phyloP scores from a whole-genome alignment of 2,797 vertebrate species.

The Sitta carolinensis region DNA sequence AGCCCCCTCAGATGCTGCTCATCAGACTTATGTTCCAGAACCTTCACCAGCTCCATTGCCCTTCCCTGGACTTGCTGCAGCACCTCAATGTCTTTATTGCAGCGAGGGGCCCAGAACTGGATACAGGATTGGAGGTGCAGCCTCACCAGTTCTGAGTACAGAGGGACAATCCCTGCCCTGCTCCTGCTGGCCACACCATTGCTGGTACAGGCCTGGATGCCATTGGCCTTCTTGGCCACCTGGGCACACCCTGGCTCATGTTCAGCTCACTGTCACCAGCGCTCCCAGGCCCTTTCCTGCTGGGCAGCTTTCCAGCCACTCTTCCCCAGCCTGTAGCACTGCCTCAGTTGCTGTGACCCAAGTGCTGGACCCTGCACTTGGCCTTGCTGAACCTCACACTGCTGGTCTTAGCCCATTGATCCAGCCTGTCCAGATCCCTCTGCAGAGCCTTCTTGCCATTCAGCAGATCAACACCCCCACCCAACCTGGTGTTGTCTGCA shows the following conservation, averaged over 20 bases:
- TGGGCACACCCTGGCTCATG: neutral
- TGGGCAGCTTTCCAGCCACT: neutral
- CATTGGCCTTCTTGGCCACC: neutral
- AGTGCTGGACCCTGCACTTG: fast-evolving
- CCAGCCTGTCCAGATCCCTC: neutral
- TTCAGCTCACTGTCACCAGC: fast-evolving
- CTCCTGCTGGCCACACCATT: neutral
- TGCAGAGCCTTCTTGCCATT: neutral
- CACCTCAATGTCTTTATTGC: neutral
- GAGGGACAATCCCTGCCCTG: neutral
- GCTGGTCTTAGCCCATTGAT: fast-evolving
- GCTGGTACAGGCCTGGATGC: fast-evolving
- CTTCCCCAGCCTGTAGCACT: fast-evolving
- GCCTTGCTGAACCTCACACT: neutral
- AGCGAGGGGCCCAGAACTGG: neutral
- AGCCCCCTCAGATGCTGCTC: neutral
- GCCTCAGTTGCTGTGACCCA: neutral
- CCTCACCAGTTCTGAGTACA: fast-evolving
- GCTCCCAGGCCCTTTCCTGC: neutral
- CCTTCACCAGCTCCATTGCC: neutral
- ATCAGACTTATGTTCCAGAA: neutral
- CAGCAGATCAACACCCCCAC: neutral
- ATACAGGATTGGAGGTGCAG: fast-evolving
- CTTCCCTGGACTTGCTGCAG: fast-evolving
- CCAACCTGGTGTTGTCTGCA: neutral